These are phyloP conservation scores for Aurelia sp. DNA, from an alignment of 30 jellyfish, hydroid and myxozoan species.

Conservation along the genomic window DNA sequence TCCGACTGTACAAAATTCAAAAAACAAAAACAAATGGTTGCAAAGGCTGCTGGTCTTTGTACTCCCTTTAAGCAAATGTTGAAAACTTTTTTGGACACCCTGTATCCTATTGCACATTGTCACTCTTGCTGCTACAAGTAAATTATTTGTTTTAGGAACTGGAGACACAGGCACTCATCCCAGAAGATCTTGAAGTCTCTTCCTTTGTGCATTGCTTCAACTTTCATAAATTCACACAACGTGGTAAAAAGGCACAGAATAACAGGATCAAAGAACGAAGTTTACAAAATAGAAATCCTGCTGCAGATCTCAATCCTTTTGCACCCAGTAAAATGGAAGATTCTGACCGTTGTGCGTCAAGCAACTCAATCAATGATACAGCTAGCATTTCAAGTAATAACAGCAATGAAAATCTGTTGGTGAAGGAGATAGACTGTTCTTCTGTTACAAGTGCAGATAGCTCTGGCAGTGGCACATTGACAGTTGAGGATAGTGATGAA, in stretches of 20 bases:
- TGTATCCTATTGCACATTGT: no score
- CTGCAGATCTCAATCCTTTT: constrained; percentile 41
- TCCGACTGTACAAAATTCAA: no score
- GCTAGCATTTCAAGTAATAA: neutral
- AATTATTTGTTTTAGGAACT: no score
- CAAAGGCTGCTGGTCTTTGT: no score
- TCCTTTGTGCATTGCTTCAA: constrained; percentile 32
- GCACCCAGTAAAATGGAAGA: constrained; percentile 27
- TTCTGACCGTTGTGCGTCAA: constrained; percentile 21
- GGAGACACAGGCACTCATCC: neutral
- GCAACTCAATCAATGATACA: neutral
- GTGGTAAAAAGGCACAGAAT: neutral
- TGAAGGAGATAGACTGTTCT: constrained; percentile 23
- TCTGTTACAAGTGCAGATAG: constrained; percentile 29
- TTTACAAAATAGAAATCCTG: constrained; percentile 9
- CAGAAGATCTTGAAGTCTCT: constrained; percentile 23
- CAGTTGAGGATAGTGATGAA: neutral
- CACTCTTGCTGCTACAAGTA: no score
- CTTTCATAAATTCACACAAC: constrained; percentile 40
- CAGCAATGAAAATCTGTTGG: neutral
- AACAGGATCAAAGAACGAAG: constrained; percentile 1
- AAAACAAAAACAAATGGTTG: no score
- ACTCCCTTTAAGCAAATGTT: no score
- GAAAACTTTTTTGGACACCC: no score
- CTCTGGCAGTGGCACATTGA: neutral